Conservation (phyloP, 2,797 vertebrate species). For the Pipistrellus nathusii region DNA sequence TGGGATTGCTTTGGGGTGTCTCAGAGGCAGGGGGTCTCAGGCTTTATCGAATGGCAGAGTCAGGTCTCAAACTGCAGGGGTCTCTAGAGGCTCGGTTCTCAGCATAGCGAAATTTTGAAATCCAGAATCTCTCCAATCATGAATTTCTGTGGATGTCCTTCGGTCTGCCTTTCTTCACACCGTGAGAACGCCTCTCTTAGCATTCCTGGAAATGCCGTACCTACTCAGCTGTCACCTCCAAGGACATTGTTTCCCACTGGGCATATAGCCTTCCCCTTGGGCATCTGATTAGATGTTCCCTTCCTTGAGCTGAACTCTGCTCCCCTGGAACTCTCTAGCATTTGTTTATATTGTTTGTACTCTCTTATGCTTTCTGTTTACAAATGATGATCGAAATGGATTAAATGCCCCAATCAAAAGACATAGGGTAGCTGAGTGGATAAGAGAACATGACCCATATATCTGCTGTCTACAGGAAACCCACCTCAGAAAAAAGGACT, state of each 20-base stretch:
- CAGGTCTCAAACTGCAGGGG: background rate
- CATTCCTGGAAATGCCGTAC: background rate
- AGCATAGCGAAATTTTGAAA: background rate
- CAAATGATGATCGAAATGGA: background rate
- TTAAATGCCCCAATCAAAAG: too few species aligned
- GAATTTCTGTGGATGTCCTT: background rate
- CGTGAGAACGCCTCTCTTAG: background rate
- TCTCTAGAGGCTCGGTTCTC: background rate
- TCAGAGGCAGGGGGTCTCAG: background rate
- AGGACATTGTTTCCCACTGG: background rate
- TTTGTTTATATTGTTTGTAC: background rate
- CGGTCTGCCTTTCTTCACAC: background rate
- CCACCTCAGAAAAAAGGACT: too few species aligned
- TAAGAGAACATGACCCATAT: too few species aligned
- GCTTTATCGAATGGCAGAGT: background rate
- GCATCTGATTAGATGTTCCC: background rate
- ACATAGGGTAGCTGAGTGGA: too few species aligned
- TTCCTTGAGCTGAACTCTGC: background rate
- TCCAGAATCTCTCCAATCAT: slow-evolving; percentile 7
- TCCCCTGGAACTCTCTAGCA: background rate
- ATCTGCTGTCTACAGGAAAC: too few species aligned
- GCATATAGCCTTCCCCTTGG: background rate
- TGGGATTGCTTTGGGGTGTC: background rate
- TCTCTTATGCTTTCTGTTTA: background rate
- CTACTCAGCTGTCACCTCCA: background rate